These are phyloP conservation scores for Verasper variegatus DNA, from an alignment of 2,113 vertebrate genomes.

Conservation along the genomic window DNA sequence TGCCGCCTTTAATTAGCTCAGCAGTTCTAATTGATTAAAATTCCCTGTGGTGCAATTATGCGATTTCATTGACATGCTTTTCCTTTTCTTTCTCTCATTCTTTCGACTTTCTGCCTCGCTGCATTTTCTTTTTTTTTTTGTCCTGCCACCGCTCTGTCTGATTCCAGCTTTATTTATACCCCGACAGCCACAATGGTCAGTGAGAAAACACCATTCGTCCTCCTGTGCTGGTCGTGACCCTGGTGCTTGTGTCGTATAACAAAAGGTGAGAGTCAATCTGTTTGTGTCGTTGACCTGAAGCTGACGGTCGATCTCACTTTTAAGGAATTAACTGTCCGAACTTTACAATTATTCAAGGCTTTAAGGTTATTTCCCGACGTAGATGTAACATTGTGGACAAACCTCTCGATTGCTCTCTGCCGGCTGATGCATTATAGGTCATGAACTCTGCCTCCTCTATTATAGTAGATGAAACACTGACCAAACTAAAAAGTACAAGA, in stretches of 20 bases:
- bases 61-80: constrained; percentile 68
- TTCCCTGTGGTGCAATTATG: constrained; percentile 72
- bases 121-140: constrained; percentile 17
- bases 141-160: constrained; percentile 3
- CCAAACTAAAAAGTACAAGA: too few species aligned
- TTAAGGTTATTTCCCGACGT: background rate
- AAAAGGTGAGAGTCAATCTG: constrained; percentile 20
- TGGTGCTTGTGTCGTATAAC: constrained; percentile 4
- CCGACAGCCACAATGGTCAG: constrained; percentile 1
- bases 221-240: constrained; percentile 10
- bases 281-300: constrained; percentile 2
- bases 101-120: constrained; percentile 42
- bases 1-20: constrained; percentile 73
- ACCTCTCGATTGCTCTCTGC: background rate
- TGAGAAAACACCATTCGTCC: background rate
- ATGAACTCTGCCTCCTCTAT: background rate
- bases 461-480: too few species aligned
- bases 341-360: background rate
- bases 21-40: constrained; percentile 77
- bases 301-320: background rate
- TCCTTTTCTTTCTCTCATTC: constrained; percentile 48
- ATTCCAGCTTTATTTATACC: constrained; percentile 22
- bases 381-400: background rate
- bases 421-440: background rate
- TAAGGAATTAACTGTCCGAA: background rate